Evolutionary conservation across 2,888 invertebrate species (phyloP).

Genomic region (Miltochrista miniata): DNA sequence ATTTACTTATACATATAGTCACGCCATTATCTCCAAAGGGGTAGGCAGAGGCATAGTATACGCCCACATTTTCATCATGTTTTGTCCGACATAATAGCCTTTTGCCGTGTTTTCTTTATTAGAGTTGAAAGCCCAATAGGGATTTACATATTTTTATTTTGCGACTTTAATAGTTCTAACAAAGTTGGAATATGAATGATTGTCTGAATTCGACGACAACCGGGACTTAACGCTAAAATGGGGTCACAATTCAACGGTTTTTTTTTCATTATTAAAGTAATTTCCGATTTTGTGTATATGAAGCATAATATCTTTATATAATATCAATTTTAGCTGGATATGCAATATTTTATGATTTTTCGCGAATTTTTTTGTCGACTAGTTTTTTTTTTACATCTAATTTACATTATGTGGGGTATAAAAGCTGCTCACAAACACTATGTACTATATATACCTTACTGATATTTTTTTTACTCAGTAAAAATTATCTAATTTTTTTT

Average conservation of each 20-base stretch:
- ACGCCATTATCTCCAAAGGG: too few relatives aligned
- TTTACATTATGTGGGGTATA: slow-evolving; percentile 63
- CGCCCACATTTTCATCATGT: too few relatives aligned
- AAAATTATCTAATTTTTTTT: slow-evolving; percentile 72
- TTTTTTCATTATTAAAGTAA: slow-evolving; percentile 21
- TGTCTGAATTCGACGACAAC: too few relatives aligned
- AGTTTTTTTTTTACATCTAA: slow-evolving; percentile 60
- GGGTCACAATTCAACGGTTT: slow-evolving; percentile 39
- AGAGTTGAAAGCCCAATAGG: too few relatives aligned
- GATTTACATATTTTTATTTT: too few relatives aligned
- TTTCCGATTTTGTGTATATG: slow-evolving; percentile 28
- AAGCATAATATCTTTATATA: slow-evolving; percentile 50
- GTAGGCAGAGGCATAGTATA: too few relatives aligned
- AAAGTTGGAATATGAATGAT: too few relatives aligned
- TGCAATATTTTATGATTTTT: slow-evolving; percentile 55
- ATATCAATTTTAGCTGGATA: slow-evolving; percentile 62
- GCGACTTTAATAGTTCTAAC: too few relatives aligned
- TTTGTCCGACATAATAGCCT: too few relatives aligned
- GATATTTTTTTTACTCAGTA: slow-evolving; percentile 58
- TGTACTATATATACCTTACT: slow-evolving; percentile 25
- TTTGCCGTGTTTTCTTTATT: too few relatives aligned
- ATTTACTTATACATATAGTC: too few relatives aligned
- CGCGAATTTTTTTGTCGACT: slow-evolving; percentile 60
- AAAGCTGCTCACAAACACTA: slow-evolving; percentile 65
- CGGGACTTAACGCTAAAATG: slow-evolving; percentile 32